phyloP scores from a whole-genome alignment of 2,888 invertebrate genomes.

The Phengaris arion region DNA sequence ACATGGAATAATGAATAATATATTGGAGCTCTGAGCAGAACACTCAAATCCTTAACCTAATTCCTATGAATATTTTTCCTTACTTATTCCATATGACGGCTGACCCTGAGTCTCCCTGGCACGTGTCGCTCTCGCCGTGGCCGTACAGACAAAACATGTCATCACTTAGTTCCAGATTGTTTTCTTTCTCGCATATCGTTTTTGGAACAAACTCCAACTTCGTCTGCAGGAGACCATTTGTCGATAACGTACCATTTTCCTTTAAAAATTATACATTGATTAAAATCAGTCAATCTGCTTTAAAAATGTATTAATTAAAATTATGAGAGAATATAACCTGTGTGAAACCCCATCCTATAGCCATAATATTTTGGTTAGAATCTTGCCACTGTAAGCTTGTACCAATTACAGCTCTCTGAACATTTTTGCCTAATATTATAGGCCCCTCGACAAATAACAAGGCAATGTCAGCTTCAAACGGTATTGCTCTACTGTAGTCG shows the following conservation, averaged over 20 bases:
- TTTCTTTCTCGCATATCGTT: conserved; percentile 46
- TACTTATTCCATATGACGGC: conserved; percentile 62
- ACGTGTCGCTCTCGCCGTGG: conserved; percentile 54
- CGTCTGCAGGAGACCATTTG: no score
- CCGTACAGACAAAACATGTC: conserved; percentile 71
- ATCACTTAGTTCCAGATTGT: conserved; percentile 44
- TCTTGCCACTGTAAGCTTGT: conserved; percentile 53
- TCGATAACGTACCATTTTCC: no score
- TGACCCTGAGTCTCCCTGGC: conserved; percentile 65
- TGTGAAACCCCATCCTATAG: conserved; percentile 63
- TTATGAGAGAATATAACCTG: conserved; percentile 42
- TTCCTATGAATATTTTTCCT: conserved; percentile 29
- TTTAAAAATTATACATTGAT: no score
- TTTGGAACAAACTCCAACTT: no score
- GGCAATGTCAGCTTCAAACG: conserved; percentile 59
- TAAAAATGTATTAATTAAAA: no score
- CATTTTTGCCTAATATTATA: conserved; percentile 44
- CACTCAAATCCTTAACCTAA: neutral
- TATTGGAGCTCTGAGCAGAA: no score
- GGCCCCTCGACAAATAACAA: conserved; percentile 49
- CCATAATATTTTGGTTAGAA: conserved; percentile 46
- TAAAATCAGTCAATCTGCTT: no score
- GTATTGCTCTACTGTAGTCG: conserved; percentile 49
- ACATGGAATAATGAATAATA: no score
- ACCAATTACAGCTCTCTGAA: conserved; percentile 53